phyloP scores from a whole-genome alignment of 2,888 invertebrate genomes.

The Galerucella pusilla region DNA sequence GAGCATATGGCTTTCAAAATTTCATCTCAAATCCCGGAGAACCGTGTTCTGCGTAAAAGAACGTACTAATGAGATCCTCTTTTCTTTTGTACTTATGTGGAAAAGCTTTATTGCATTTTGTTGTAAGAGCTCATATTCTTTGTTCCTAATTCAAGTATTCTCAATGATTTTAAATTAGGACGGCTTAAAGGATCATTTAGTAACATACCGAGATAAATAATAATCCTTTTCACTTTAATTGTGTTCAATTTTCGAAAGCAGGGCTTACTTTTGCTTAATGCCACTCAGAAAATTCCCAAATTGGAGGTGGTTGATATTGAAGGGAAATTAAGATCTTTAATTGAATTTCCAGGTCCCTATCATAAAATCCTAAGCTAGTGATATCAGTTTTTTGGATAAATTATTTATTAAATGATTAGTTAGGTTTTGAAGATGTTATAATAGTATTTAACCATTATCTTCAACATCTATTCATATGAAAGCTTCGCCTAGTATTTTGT shows the following conservation, averaged over 20 bases:
- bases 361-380: too few relatives aligned
- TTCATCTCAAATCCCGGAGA: conserved; percentile 27
- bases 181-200: not conserved
- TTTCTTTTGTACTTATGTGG: not conserved
- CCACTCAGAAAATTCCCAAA: not conserved
- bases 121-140: not conserved
- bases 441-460: too few relatives aligned
- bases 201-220: not conserved
- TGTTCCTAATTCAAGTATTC: not conserved
- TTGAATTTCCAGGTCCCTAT: too few relatives aligned
- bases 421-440: too few relatives aligned
- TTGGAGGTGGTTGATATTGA: not conserved
- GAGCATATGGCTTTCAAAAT: conserved; percentile 40
- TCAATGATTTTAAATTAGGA: not conserved
- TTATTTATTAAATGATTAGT: too few relatives aligned
- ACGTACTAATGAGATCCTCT: conserved; percentile 22
- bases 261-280: not conserved
- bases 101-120: conserved; percentile 14
- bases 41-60: conserved; percentile 27
- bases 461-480: too few relatives aligned
- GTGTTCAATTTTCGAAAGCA: not conserved
- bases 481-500: too few relatives aligned
- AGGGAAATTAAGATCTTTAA: too few relatives aligned
- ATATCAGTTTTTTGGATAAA: too few relatives aligned
- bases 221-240: not conserved